Evolutionary conservation across 2,797 vertebrate genomes (phyloP), one percentile per base, ranked within the genome.

Genomic region (Ataeniobius toweri): DNA sequence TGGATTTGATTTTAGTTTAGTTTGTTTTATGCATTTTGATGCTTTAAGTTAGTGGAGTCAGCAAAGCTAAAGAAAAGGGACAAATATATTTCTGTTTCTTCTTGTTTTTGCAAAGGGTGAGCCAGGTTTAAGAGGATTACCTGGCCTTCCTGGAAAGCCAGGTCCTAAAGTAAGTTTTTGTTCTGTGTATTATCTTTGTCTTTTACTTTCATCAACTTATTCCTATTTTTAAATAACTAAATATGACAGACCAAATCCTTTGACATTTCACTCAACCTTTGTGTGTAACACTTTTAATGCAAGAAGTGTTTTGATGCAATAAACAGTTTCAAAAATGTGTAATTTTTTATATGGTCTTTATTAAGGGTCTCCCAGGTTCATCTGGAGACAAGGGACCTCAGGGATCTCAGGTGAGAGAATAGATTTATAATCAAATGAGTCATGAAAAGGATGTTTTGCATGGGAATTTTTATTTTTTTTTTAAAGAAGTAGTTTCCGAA

Each of bases 361-460:
- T 87, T 75, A 85, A 98, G 97, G 97, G 96, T 83, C 85, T 85
- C 14, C 68, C 89, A 20, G 97, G 97, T 67, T 82, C 91, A 46
- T 77, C 85, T 2, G 97, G 97, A 80, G 95, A 96, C 28, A 95
- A 90, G 76, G 97, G 97, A 0, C 87, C 89, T 74, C 88, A 81
- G 0, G 97, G 97, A 76, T 91, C 94, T 69, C 96, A 96, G 96
- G 97, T 97, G 91, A 91, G 90, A 78, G 1, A 63, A 61, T 41
- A 5, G 0, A 41, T 67, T 67, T 67, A 67, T 44, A 2, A 24
- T 67, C 9, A 22, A 24, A 41, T 67, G 10, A 12, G 36, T 22
- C 8, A 3, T 67, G 20, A 67, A 67, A 67, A 67, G 3, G 18
- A 65, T 18, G 9, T 41, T 67, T 8, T 41, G 20, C 63, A 39